Evolutionary conservation across 2,797 vertebrate species (phyloP).

Genomic region (Anniella stebbinsi): DNA sequence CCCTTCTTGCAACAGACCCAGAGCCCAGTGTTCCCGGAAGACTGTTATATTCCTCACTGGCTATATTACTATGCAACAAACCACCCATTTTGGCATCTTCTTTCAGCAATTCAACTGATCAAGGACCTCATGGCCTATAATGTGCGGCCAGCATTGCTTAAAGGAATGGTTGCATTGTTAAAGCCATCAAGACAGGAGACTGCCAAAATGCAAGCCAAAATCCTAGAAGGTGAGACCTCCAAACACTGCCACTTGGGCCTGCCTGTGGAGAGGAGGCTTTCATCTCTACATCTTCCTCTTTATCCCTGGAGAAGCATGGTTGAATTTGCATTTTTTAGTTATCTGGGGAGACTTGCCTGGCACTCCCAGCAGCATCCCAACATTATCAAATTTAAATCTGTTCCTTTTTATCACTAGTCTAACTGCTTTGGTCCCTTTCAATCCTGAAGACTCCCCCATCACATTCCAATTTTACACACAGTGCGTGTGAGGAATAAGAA

Average conservation of each 20-base stretch:
- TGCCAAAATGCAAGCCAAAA: constrained; percentile 39
- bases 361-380: not conserved
- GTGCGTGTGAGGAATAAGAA: not conserved
- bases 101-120: constrained; percentile 83
- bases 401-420: not conserved
- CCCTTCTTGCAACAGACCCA: too few relatives aligned
- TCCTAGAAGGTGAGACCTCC: constrained; percentile 75
- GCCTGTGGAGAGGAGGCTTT: not conserved
- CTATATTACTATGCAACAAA: not conserved
- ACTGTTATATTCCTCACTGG: too few relatives aligned
- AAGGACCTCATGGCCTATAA: constrained; percentile 78
- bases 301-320: not conserved
- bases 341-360: not conserved
- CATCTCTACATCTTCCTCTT: not conserved
- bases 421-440: not conserved
- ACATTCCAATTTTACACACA: not conserved
- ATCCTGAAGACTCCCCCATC: not conserved
- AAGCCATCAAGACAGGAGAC: constrained; percentile 65
- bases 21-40: too few relatives aligned
- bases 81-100: not conserved
- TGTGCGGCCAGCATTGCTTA: constrained; percentile 77
- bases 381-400: not conserved
- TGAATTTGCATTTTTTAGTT: not conserved
- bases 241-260: not conserved
- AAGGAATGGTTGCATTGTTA: constrained; percentile 81